These are phyloP conservation scores for Poliocrania exsul DNA, from an alignment of 2,797 vertebrate species.

Conservation along the genomic window DNA sequence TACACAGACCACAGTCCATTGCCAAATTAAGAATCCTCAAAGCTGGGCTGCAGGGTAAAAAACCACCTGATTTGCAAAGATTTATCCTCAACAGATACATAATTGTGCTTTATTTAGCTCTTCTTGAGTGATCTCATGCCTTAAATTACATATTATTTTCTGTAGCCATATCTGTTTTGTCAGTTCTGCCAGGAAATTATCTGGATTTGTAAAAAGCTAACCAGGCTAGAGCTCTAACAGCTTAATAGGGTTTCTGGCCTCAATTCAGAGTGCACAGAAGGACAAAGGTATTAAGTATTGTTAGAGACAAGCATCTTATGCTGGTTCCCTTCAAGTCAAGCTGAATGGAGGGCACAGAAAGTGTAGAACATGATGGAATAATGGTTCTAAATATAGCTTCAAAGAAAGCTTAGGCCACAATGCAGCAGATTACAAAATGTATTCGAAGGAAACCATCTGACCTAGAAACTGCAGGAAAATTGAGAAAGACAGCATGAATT, in stretches of 20 bases:
- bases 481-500: background rate
- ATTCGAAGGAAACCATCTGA: background rate
- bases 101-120: background rate
- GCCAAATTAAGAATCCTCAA: background rate
- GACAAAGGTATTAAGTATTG: background rate
- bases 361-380: background rate
- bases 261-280: background rate
- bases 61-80: background rate
- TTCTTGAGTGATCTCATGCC: background rate
- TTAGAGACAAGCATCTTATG: background rate
- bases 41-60: background rate
- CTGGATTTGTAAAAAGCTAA: slow-evolving; percentile 3
- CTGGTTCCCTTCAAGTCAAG: background rate
- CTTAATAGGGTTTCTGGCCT: background rate
- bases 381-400: background rate
- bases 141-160: background rate
- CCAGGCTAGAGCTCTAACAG: background rate
- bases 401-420: background rate
- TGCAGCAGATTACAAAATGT: background rate
- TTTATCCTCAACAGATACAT: background rate
- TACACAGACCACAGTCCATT: background rate
- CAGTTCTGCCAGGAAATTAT: background rate
- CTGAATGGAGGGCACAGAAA: background rate
- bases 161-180: background rate
- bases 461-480: background rate